Base-by-base conservation (phyloP, 2,797 vertebrate genomes). In the Protonibea diacanthus region DNA sequence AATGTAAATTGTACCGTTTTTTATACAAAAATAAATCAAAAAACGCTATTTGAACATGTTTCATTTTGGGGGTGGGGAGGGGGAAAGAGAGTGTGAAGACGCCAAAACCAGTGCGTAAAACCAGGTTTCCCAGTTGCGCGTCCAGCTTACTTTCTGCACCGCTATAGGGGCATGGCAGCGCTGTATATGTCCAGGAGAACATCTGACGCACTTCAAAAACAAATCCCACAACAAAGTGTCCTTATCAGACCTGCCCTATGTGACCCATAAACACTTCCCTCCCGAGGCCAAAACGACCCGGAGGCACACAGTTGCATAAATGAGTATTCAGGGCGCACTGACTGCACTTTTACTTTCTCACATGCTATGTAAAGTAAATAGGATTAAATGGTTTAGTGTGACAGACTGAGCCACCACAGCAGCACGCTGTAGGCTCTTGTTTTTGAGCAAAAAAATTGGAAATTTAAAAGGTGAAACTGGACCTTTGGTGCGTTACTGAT, bases 1-100 rank as follows among this genome's bases (percentile, higher is more conserved):
- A 99, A 97, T 99, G 97, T 99, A 99, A 98, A 97, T 96, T 96
- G 96, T 97, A 97, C 96, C 91, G 33, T 95, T 98, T 95, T 97
- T 97, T 97, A 96, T 97, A 97, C 95, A 96, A 96, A 93, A 98
- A 98, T 98, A 99, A 99, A 98, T 97, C 94, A 94, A 96, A 96
- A 97, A 97, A 97, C 96, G 93, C 97, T 96, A 97, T 93, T 94
- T 96, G 96, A 96, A 93, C 71, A 89, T 87, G 88, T 89, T 81
- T 93, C 72, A 73, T 91, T 93, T 77, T 58, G 71, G 75, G 61
- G 15, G 2, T 3, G 27, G 6, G 6, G 25, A 25, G 7, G 40
- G 17, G 25, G 9, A 6, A 27, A 1, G 59, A 3, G 8, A n/a
- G 33, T 45, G 21, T 74, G 6, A 49, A 62, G 20, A 59, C 44